A percentile compares a stretch with the other conserved stretches of the same genome.
Evolutionary conservation across 1,140 invertebrate genomes (phyloP).

Genomic region (Drosophila sp.): DNA sequence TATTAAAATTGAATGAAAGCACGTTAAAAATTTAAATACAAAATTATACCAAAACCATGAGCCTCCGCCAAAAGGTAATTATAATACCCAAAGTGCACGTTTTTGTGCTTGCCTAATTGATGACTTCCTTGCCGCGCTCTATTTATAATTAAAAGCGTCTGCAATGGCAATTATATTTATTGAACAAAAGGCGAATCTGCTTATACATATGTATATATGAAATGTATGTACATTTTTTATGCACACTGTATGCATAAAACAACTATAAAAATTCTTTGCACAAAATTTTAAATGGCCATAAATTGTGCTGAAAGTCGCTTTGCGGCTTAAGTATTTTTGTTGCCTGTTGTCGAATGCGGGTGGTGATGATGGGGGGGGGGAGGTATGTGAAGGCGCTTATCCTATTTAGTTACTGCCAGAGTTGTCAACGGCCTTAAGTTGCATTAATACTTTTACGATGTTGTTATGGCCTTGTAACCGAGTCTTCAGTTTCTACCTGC

Average conservation of each 20-base stretch:
- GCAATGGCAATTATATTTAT: constrained; percentile 73
- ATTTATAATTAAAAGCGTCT: constrained; percentile 74
- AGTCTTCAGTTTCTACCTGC: constrained; percentile 51
- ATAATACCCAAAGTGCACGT: constrained; percentile 59
- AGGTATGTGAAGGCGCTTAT: constrained; percentile 42
- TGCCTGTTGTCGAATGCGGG: constrained; percentile 6
- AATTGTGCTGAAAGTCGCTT: constrained; percentile 55
- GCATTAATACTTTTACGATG: constrained; percentile 7
- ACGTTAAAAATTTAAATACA: constrained; percentile 63
- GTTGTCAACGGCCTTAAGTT: constrained; percentile 49
- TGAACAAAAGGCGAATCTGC: constrained; percentile 61
- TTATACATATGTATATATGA: constrained; percentile 24
- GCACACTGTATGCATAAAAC: constrained; percentile 41
- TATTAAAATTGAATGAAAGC: constrained; percentile 60
- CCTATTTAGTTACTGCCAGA: constrained; percentile 55
- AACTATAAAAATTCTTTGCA: constrained; percentile 65
- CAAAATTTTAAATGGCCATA: constrained; percentile 62
- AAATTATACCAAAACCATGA: constrained; percentile 69
- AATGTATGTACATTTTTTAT: constrained; percentile 16
- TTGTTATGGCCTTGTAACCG: constrained; percentile 53
- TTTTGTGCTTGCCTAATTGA: constrained; percentile 65
- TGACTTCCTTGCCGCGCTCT: constrained; percentile 68
- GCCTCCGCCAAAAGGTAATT: constrained; percentile 55
- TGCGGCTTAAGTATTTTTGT: constrained; percentile 49
- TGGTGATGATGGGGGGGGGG: neutral